Evolutionary conservation across 2,113 vertebrate genomes (phyloP), one percentile per base, ranked within the genome.

Genomic region (Furnarius figulus): DNA sequence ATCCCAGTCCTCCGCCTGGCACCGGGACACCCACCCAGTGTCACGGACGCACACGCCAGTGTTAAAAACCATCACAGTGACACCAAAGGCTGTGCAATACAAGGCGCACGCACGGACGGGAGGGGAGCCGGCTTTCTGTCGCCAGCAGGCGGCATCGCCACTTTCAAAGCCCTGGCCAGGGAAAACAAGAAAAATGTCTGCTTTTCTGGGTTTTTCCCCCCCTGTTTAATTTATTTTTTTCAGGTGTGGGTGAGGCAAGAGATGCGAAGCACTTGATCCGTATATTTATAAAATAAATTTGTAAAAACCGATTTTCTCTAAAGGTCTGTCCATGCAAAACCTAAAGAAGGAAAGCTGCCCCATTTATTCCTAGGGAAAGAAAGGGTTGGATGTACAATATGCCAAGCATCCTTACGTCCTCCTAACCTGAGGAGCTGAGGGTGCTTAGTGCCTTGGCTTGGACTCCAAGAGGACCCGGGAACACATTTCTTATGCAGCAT

Each of bases 91-190:
- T 23, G 21, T 3, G 49, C 59, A 13, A n/a, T 9, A 9, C 62
- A 22, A 44, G 31, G 44, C 16, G 53, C 14, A 10, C 16, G 53
- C 14, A 10, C 40, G 50, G 73, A n/a, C 1, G 8, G 6, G 42
- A 66, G 19, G 52, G n/a, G n/a, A 83, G 24, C 8, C 3, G 67
- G 20, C 21, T 81, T 33, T 42, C 39, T 86, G 42, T 49, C 47
- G 19, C 95, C 97, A 96, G 95, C 93, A 97, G 96, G 88, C 96
- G 95, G 95, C 96, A 94, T 70, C 31, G 66, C 78, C 86, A 63
- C 81, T 47, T 44, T 18, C 85, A 37, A 19, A 8, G 39, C 35
- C 58, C 72, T 17, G 59, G 4, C 20, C 50, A 21, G 11, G 21
- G 31, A 79, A 77, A 58, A 3, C 14, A 24, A 30, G 35, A 14